Evolutionary conservation across 2,888 invertebrate genomes (phyloP).

Genomic region (Electrophaes corylata): DNA sequence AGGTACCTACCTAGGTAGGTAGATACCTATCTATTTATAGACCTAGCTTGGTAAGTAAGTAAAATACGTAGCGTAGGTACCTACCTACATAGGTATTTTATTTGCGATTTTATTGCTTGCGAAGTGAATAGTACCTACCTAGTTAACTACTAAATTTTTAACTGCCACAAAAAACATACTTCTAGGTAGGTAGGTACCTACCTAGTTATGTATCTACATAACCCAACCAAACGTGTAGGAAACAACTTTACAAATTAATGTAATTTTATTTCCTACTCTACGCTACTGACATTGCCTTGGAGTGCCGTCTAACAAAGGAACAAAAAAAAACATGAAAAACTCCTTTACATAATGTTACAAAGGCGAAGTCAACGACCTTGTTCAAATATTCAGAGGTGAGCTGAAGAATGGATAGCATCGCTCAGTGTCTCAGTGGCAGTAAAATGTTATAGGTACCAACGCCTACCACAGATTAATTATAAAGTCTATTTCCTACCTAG

Average conservation of each 20-base stretch:
- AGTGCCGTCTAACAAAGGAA: constrained; percentile 16
- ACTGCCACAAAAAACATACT: background rate
- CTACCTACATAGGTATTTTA: too few species aligned
- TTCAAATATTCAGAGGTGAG: constrained; percentile 26
- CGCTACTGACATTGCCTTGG: constrained; percentile 1
- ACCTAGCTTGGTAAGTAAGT: too few species aligned
- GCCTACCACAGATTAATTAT: constrained; percentile 33
- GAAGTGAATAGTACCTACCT: too few species aligned
- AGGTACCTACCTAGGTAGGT: too few species aligned
- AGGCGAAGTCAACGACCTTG: constrained; percentile 34
- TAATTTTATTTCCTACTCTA: constrained; percentile 10
- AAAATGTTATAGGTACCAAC: constrained; percentile 29
- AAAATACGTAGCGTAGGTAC: too few species aligned
- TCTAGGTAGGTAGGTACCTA: background rate
- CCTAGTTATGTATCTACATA: too few species aligned
- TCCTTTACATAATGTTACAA: constrained; percentile 32
- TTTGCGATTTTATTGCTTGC: too few species aligned
- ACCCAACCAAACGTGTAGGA: background rate
- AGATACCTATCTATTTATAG: too few species aligned
- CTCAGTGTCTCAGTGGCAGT: constrained; percentile 37
- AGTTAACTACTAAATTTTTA: background rate
- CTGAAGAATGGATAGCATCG: constrained; percentile 33
- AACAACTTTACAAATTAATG: constrained; percentile 6
- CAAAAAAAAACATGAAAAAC: constrained; percentile 29
- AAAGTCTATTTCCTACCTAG: constrained; percentile 6